Conservation (phyloP, 2,113 vertebrate genomes). For the Catharus bicknelli region DNA sequence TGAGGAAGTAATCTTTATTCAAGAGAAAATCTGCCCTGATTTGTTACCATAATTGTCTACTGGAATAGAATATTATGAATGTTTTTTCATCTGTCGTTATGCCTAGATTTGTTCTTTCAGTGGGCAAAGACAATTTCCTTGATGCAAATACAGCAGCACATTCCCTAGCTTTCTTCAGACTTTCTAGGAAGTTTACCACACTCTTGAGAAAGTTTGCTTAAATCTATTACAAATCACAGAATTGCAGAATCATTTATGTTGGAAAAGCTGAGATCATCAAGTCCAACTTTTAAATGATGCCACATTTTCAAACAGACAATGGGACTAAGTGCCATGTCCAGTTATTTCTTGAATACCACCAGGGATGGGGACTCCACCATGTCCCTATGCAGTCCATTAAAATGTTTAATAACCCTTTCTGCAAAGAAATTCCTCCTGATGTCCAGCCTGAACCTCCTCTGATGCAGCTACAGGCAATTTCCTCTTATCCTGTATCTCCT, state of each 20-base stretch:
- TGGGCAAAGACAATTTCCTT: background rate
- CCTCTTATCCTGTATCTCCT: background rate
- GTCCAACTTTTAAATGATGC: background rate
- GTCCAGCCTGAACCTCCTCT: background rate
- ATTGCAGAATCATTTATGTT: background rate
- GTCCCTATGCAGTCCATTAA: background rate
- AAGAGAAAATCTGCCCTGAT: background rate
- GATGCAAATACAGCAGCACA: background rate
- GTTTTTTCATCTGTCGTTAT: background rate
- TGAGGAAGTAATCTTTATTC: background rate
- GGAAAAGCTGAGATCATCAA: background rate
- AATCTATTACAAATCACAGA: background rate
- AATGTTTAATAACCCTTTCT: background rate
- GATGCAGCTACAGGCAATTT: background rate
- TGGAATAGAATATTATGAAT: background rate
- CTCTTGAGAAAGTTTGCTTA: background rate
- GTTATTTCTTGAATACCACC: background rate
- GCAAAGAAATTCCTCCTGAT: background rate
- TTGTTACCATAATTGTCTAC: background rate
- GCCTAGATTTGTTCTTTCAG: background rate
- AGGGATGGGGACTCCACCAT: background rate
- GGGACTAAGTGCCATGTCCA: too few species aligned
- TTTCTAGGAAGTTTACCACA: background rate
- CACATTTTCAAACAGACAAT: background rate
- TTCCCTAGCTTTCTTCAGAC: background rate